Evolutionary conservation across 1,140 invertebrate genomes (phyloP).

Genomic region (Pseudomyrmex pallidus): DNA sequence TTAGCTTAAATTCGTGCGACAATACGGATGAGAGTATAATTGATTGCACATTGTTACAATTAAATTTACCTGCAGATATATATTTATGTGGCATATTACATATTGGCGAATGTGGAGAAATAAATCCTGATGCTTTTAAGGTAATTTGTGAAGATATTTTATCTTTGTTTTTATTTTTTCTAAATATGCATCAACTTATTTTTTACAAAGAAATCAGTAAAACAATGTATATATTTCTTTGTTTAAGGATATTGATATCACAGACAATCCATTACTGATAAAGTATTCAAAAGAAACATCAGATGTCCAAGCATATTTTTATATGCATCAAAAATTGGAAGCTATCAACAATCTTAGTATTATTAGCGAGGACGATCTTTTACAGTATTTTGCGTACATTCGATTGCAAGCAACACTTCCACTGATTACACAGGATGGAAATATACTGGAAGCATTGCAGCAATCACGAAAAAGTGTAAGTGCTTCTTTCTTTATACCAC

Average conservation of each 20-base stretch:
- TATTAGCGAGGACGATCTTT: slow-evolving; percentile 87
- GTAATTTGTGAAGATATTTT: slow-evolving; percentile 75
- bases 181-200: not conserved
- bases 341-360: slow-evolving; percentile 87
- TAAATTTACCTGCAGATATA: slow-evolving; percentile 90
- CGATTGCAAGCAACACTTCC: slow-evolving; percentile 83
- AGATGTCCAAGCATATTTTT: slow-evolving; percentile 88
- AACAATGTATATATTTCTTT: slow-evolving; percentile 34
- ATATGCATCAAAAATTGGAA: slow-evolving; percentile 90
- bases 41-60: slow-evolving; percentile 86
- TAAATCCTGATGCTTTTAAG: slow-evolving; percentile 88
- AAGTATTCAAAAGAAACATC: slow-evolving; percentile 86
- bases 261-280: slow-evolving; percentile 90
- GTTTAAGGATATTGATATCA: slow-evolving; percentile 89
- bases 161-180: not conserved
- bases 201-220: slow-evolving; percentile 1
- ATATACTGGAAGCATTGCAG: slow-evolving; percentile 78
- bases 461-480: slow-evolving; percentile 82
- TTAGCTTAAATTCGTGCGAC: slow-evolving; percentile 85
- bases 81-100: slow-evolving; percentile 90
- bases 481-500: not conserved
- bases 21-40: slow-evolving; percentile 85
- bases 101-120: slow-evolving; percentile 86
- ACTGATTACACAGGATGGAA: slow-evolving; percentile 75
- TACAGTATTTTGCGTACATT: slow-evolving; percentile 89